phyloP scores from a whole-genome alignment of 2,113 vertebrate species.

The Capra hircus region DNA sequence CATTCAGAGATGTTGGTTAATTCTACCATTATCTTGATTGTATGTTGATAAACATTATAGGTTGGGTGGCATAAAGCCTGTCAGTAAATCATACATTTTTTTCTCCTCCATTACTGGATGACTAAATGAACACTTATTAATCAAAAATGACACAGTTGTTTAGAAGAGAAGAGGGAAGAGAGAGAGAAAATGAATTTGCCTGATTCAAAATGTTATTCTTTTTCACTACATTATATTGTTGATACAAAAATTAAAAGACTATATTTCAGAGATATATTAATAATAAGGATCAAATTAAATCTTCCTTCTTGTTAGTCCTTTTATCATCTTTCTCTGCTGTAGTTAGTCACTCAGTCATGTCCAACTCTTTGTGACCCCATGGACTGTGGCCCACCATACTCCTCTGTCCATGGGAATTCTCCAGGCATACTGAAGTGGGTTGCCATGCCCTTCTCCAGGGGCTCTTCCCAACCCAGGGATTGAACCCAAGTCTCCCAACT shows the following conservation, averaged over 20 bases:
- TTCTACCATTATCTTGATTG: not conserved
- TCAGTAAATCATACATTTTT: not conserved
- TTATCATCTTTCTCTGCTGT: not conserved
- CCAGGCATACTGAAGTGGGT: not conserved
- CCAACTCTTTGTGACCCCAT: not conserved
- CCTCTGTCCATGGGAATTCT: not conserved
- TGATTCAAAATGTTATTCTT: not conserved
- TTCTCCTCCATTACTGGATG: not conserved
- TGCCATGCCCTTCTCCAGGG: not conserved
- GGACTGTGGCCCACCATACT: not conserved
- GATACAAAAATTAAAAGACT: not conserved
- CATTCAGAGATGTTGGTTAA: not conserved
- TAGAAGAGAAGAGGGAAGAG: not conserved
- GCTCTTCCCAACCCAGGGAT: not conserved
- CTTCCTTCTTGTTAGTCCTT: not conserved
- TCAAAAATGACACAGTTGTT: not conserved
- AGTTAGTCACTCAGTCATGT: not conserved
- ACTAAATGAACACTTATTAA: not conserved
- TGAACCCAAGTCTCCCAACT: not conserved
- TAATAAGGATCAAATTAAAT: not conserved
- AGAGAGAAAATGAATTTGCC: not conserved
- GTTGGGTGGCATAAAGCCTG: not conserved
- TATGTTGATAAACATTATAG: not conserved
- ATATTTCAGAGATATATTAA: not conserved
- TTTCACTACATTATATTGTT: not conserved